These are phyloP conservation scores for Anthoscopus minutus DNA, from an alignment of 2,113 vertebrate species.

Conservation along the genomic window DNA sequence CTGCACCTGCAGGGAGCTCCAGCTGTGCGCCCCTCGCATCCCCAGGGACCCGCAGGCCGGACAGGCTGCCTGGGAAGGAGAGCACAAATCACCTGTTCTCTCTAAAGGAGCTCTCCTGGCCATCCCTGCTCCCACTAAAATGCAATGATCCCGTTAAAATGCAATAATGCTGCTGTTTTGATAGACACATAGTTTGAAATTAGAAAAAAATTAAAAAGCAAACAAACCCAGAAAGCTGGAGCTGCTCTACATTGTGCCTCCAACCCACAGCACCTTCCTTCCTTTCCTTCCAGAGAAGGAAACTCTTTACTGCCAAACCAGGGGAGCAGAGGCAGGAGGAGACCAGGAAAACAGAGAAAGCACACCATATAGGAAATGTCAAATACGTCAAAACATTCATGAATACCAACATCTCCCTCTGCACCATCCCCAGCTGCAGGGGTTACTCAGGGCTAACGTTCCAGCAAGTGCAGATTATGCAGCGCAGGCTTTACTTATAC, in stretches of 20 bases:
- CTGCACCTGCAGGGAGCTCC: rapidly evolving
- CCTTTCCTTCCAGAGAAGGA: background rate
- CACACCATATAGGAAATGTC: conserved; percentile 71
- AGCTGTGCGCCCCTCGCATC: background rate
- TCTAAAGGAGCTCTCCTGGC: background rate
- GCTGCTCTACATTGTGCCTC: background rate
- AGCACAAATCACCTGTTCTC: background rate
- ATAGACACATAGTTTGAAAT: background rate
- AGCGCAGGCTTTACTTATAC: conserved; percentile 38
- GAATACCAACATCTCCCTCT: conserved; percentile 75
- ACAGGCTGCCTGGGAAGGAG: background rate
- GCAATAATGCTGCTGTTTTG: background rate
- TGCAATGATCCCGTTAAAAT: background rate
- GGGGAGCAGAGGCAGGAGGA: background rate
- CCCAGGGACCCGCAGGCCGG: rapidly evolving
- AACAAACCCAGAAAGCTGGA: background rate
- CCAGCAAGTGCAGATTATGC: conserved; percentile 66
- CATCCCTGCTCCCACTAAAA: background rate
- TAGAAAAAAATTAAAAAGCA: background rate
- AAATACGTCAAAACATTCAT: conserved; percentile 77
- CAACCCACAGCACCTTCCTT: background rate
- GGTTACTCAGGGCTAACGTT: conserved; percentile 73
- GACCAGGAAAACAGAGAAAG: conserved; percentile 46
- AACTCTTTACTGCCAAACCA: background rate
- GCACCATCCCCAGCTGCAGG: conserved; percentile 66